phyloP scores from a whole-genome alignment of 2,797 vertebrate species.

The Epinephelus coioides region DNA sequence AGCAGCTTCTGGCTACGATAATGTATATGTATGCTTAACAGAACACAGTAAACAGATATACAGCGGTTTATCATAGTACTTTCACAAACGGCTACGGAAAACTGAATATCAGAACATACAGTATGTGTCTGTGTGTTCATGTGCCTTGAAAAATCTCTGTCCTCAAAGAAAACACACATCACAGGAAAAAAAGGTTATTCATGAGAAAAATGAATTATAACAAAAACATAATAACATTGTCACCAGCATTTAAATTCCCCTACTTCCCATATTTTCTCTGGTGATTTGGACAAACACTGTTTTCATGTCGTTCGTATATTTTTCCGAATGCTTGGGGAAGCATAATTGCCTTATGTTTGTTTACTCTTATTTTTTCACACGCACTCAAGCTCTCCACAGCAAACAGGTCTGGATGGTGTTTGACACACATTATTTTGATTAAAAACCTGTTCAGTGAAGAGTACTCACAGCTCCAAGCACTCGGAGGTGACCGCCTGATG shows the following conservation, averaged over 20 bases:
- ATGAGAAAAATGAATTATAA: background rate
- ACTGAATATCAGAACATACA: background rate
- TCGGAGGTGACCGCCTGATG: constrained; percentile 66
- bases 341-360: constrained; percentile 54
- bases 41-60: background rate
- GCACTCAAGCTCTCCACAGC: constrained; percentile 20
- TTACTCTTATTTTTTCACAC: constrained; percentile 46
- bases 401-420: constrained; percentile 50
- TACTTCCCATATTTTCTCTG: background rate
- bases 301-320: constrained; percentile 21
- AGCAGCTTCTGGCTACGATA: background rate
- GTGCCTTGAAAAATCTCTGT: constrained; percentile 9
- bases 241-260: constrained; percentile 2
- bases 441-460: constrained; percentile 75
- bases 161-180: constrained; percentile 16
- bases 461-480: constrained; percentile 59
- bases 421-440: constrained; percentile 75
- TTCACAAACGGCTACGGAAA: constrained; percentile 8
- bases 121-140: background rate
- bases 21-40: constrained; percentile 4
- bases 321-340: constrained; percentile 22
- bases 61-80: background rate
- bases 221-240: constrained; percentile 12
- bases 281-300: constrained; percentile 4
- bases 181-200: constrained; percentile 8